phyloP scores from a whole-genome alignment of 2,888 invertebrate species.

The Lycia hirtaria region DNA sequence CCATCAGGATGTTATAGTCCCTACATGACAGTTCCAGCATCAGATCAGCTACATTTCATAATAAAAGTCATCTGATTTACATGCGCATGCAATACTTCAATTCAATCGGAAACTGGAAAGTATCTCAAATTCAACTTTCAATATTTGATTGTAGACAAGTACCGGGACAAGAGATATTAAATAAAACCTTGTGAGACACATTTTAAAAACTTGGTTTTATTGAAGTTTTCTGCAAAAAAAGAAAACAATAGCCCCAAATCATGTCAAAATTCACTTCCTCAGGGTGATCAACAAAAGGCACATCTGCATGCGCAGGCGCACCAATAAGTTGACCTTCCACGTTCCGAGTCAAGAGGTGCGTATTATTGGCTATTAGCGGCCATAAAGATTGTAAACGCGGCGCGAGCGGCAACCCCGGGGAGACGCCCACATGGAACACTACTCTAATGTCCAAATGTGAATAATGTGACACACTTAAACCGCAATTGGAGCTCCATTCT shows the following conservation, averaged over 20 bases:
- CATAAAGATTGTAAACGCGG: constrained; percentile 64
- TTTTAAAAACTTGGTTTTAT: too few species aligned
- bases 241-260: constrained; percentile 22
- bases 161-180: too few species aligned
- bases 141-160: too few species aligned
- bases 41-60: too few species aligned
- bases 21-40: too few species aligned
- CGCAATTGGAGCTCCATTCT: constrained; percentile 21
- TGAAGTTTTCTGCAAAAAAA: background rate
- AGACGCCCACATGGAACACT: constrained; percentile 47
- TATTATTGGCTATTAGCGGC: constrained; percentile 66
- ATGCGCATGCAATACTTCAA: too few species aligned
- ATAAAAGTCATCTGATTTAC: too few species aligned
- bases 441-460: constrained; percentile 44
- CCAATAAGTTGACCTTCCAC: constrained; percentile 62
- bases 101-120: too few species aligned
- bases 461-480: constrained; percentile 39
- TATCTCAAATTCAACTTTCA: too few species aligned
- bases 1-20: too few species aligned
- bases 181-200: too few species aligned
- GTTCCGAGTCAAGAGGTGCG: constrained; percentile 61
- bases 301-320: constrained; percentile 38
- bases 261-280: constrained; percentile 28
- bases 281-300: constrained; percentile 41
- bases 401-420: constrained; percentile 49